phyloP scores from a whole-genome alignment of 2,888 invertebrate species.

The Archips xylosteana region DNA sequence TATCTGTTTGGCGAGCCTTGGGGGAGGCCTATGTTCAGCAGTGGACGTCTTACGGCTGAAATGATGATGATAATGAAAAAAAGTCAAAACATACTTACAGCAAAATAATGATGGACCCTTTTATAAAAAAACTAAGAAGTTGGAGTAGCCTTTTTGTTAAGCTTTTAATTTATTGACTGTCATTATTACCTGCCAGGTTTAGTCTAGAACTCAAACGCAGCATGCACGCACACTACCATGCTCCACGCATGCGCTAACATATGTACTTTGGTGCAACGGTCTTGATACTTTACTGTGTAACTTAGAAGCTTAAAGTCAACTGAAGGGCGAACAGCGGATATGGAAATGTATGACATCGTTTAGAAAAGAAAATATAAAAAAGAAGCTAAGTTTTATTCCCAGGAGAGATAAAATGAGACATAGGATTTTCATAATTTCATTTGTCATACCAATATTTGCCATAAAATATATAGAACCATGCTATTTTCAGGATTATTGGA shows the following conservation, averaged over 20 bases:
- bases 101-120: no score
- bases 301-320: neutral
- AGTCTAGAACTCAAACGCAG: constrained; percentile 50
- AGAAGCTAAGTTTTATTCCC: neutral
- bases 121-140: neutral
- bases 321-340: neutral
- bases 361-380: neutral
- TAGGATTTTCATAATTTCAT: neutral
- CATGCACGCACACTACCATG: constrained; percentile 70
- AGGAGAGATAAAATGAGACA: neutral
- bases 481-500: no score
- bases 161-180: neutral
- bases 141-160: neutral
- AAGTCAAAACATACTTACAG: no score
- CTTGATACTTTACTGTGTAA: constrained; percentile 66
- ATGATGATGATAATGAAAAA: no score
- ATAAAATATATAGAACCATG: no score
- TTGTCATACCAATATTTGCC: no score
- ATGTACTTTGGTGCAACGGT: constrained; percentile 52
- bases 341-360: no score
- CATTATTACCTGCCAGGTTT: constrained; percentile 10
- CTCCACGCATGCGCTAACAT: constrained; percentile 75
- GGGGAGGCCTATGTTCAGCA: no score
- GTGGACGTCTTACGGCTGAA: no score
- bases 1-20: no score